phyloP scores from a whole-genome alignment of 2,888 invertebrate genomes.

The Lasius fuliginosus region DNA sequence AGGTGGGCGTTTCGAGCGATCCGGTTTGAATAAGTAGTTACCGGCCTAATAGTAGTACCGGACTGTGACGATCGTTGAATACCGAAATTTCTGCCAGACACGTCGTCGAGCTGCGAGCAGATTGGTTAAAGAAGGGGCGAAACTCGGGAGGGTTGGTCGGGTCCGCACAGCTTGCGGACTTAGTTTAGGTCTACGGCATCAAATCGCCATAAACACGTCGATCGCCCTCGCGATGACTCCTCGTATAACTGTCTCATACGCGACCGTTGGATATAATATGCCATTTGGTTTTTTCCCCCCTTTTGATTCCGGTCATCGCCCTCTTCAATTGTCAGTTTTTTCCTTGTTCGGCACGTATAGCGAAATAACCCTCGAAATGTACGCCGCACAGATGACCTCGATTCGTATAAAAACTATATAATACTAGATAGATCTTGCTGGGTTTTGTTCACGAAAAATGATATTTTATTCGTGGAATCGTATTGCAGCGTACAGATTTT shows the following conservation, averaged over 20 bases:
- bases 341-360: constrained; percentile 40
- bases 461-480: neutral
- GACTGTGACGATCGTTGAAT: constrained; percentile 82
- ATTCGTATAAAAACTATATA: constrained; percentile 30
- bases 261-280: constrained; percentile 52
- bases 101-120: constrained; percentile 61
- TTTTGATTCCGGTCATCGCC: constrained; percentile 61
- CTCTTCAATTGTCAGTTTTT: constrained; percentile 48
- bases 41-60: constrained; percentile 82
- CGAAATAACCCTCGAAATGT: constrained; percentile 42
- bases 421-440: neutral
- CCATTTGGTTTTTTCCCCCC: constrained; percentile 38
- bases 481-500: neutral
- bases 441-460: constrained; percentile 1
- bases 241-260: constrained; percentile 49
- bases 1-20: constrained; percentile 78
- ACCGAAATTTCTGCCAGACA: constrained; percentile 76
- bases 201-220: constrained; percentile 78
- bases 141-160: constrained; percentile 18
- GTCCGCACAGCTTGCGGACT: constrained; percentile 30
- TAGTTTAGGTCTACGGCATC: constrained; percentile 63
- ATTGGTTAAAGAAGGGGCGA: constrained; percentile 54
- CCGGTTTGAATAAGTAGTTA: constrained; percentile 85
- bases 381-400: constrained; percentile 37
- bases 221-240: neutral